Conservation (phyloP, 2,113 vertebrate species). For the Larimichthys crocea region DNA sequence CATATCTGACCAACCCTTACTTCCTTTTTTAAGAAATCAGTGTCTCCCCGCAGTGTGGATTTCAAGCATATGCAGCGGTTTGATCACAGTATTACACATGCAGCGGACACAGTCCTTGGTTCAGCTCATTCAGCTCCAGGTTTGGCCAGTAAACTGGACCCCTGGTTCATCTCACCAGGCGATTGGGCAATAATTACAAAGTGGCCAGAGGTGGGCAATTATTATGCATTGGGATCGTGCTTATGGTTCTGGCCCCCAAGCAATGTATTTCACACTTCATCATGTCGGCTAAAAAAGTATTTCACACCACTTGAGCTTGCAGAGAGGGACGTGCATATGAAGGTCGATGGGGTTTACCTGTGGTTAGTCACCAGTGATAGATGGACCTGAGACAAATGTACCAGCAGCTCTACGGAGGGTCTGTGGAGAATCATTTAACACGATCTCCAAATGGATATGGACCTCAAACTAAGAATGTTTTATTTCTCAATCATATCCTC, state of each 20-base stretch:
- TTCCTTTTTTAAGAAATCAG: slow-evolving; percentile 2
- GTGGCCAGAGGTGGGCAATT: slow-evolving; percentile 68
- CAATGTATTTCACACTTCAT: slow-evolving; percentile 81
- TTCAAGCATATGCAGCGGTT: slow-evolving; percentile 21
- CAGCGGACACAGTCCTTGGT: slow-evolving; percentile 43
- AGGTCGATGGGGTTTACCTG: slow-evolving; percentile 70
- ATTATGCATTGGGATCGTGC: slow-evolving; percentile 77
- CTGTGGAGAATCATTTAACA: slow-evolving; percentile 5
- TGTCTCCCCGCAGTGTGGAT: slow-evolving; percentile 10
- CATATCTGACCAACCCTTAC: background rate
- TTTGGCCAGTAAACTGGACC: slow-evolving; percentile 54
- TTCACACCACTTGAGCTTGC: slow-evolving; percentile 77
- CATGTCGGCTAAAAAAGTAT: slow-evolving; percentile 73
- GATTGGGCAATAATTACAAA: slow-evolving; percentile 73
- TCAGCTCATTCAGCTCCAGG: slow-evolving; percentile 51
- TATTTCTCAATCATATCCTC: slow-evolving; percentile 19
- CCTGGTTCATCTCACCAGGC: slow-evolving; percentile 69
- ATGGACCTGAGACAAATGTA: slow-evolving; percentile 43
- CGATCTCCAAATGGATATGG: background rate
- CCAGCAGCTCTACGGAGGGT: background rate
- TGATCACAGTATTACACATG: slow-evolving; percentile 43
- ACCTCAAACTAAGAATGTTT: slow-evolving; percentile 1
- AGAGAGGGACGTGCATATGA: slow-evolving; percentile 60
- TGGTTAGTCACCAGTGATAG: slow-evolving; percentile 48
- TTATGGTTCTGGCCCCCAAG: slow-evolving; percentile 65